A percentile compares a stretch with the other conserved stretches of the same genome.
phyloP scores from a whole-genome alignment of 2,113 vertebrate species.

The Apodemus speciosus region DNA sequence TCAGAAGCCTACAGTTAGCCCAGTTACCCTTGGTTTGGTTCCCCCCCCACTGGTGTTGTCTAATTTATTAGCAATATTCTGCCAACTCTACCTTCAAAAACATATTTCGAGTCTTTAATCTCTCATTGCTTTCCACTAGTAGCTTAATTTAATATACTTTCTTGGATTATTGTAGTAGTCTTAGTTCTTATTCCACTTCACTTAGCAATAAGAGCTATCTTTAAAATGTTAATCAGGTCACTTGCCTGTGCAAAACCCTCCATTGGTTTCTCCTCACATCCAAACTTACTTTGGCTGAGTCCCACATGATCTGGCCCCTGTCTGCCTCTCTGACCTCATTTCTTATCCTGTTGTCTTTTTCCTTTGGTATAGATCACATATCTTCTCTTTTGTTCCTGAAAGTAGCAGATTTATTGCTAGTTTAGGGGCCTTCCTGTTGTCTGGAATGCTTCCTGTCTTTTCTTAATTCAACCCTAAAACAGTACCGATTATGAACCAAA shows the following conservation, averaged over 20 bases:
- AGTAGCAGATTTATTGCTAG: not conserved
- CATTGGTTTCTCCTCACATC: slow-evolving; percentile 50
- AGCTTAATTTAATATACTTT: slow-evolving; percentile 48
- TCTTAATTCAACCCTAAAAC: not conserved
- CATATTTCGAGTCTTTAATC: slow-evolving; percentile 3
- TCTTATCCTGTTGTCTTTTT: slow-evolving; percentile 35
- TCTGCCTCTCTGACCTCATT: slow-evolving; percentile 60
- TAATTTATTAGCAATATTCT: not conserved
- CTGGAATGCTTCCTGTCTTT: not conserved
- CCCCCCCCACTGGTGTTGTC: not conserved
- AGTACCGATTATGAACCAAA: not conserved
- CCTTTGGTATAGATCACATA: not conserved
- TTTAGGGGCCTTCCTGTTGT: not conserved
- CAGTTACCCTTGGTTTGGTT: not conserved
- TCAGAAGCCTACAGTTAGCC: not conserved
- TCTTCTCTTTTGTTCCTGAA: slow-evolving; percentile 33
- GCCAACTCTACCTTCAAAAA: not conserved
- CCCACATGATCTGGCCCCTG: slow-evolving; percentile 42
- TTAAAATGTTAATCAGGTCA: slow-evolving; percentile 76
- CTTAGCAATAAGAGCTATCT: slow-evolving; percentile 59
- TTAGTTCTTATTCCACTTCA: slow-evolving; percentile 41
- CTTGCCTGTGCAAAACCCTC: slow-evolving; percentile 61
- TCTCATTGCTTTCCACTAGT: not conserved
- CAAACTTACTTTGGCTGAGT: slow-evolving; percentile 57
- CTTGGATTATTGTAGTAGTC: not conserved